Conservation (phyloP, 2,797 vertebrate genomes). For the Pteropus rufus region DNA sequence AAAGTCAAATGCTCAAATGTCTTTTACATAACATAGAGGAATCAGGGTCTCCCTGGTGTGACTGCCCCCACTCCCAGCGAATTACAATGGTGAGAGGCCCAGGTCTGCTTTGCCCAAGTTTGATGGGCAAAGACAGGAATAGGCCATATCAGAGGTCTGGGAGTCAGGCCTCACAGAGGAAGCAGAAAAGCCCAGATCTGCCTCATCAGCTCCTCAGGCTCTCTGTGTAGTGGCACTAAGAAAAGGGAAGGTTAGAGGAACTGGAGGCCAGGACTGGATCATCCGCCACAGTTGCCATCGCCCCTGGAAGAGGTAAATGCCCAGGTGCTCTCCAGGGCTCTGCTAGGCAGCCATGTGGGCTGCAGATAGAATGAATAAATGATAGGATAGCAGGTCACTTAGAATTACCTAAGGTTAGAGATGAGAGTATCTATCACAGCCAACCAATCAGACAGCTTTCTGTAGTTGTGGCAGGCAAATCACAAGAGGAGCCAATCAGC, state of each 20-base stretch:
- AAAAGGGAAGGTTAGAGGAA: not conserved
- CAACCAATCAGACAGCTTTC: not conserved
- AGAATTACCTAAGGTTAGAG: not conserved
- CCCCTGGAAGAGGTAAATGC: not conserved
- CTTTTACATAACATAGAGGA: not conserved
- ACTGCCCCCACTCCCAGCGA: no score
- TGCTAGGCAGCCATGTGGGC: not conserved
- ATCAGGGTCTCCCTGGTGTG: not conserved
- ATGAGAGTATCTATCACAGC: not conserved
- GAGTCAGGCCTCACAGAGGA: not conserved
- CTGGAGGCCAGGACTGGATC: not conserved
- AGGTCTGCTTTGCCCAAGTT: not conserved
- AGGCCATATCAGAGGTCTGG: not conserved
- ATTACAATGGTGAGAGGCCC: no score
- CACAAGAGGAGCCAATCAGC: not conserved
- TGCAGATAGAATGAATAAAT: not conserved
- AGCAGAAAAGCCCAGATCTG: fast-evolving
- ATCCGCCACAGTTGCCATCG: not conserved
- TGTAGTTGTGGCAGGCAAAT: not conserved
- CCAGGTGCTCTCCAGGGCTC: not conserved
- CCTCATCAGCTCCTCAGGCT: not conserved
- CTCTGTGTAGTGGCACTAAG: not conserved
- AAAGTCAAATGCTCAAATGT: not conserved
- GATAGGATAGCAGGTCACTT: not conserved
- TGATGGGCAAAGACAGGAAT: fast-evolving